Evolutionary conservation across 2,797 vertebrate species (phyloP), one percentile per base, ranked within the genome.

Genomic region (Coregonus sp.): DNA sequence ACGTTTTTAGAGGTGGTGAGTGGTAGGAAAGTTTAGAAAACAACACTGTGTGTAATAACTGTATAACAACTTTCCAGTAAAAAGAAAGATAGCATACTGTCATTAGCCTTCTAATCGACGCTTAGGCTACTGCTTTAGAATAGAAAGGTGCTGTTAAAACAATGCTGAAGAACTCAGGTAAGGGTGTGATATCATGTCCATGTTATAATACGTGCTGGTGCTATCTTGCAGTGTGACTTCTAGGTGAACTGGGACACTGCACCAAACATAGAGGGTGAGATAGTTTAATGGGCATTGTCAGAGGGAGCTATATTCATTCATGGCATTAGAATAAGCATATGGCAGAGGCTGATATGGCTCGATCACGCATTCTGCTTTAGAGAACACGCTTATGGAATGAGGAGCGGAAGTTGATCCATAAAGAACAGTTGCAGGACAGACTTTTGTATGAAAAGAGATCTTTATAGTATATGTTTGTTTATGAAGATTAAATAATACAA

Each of bases 321-420:
- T 72, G 84, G 81, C 85, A 83, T 92, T 87, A 82, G 81, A 90
- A 87, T 86, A 74, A 90, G 84, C 92, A 92, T 88, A 92, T 90
- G 92, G 90, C 79, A 4, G 67, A 4, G 18, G 77, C 63, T 86
- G 86, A 84, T 86, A 77, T 65, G 73, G 81, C 78, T 78, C 83
- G 79, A 61, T 86, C 87, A 75, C 78, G 80, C 80, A 61, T 5
- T 81, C 66, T 74, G 79, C 81, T 77, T 74, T 74, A 76, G 59
- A 31, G 47, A 51, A 73, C 69, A 79, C 18, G 31, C 47, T 40
- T 50, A 81, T 78, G 74, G 72, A 70, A 56, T n/a, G 63, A 33
- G 40, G 63, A 25, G 35, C 9, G 4, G 29, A 66, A 35, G 65
- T 67, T 67, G 31, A 31, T 67, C 1, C 14, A 3, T 15, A 35